A percentile compares a stretch with the other conserved stretches of the same genome.
Evolutionary conservation across 2,797 vertebrate species (phyloP).

Genomic region (Florisuga fusca): DNA sequence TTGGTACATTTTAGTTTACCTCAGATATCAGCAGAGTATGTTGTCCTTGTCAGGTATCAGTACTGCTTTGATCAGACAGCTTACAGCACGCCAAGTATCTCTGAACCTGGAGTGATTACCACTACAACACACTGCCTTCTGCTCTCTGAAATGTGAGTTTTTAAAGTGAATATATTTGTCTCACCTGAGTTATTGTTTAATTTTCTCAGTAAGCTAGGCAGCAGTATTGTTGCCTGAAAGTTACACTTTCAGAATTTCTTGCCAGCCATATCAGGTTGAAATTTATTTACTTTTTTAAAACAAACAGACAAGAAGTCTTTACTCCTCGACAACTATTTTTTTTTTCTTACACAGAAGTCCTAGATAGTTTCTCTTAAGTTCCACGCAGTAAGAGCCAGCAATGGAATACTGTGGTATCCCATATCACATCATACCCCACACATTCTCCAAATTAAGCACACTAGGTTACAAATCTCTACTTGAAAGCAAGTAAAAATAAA

Average conservation of each 20-base stretch:
- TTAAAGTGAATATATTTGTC: not conserved
- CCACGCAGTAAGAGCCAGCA: not conserved
- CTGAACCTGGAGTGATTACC: not conserved
- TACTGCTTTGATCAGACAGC: not conserved
- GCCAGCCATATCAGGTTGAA: not conserved
- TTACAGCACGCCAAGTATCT: not conserved
- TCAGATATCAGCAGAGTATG: not conserved
- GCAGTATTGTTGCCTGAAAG: not conserved
- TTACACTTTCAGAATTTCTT: not conserved
- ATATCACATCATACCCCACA: accelerated
- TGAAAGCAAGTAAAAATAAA: not conserved
- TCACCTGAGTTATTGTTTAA: not conserved
- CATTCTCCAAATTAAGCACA: not conserved
- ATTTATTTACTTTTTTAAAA: not conserved
- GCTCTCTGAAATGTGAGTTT: not conserved
- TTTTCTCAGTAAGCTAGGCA: not conserved
- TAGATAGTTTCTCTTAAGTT: not conserved
- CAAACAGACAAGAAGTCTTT: not conserved
- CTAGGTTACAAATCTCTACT: not conserved
- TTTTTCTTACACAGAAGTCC: not conserved
- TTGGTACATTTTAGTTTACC: not conserved
- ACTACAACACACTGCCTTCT: not conserved
- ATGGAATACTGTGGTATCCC: not conserved
- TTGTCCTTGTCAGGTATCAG: not conserved
- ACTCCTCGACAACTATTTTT: not conserved